These are phyloP conservation scores for Micropoecilia bifurca DNA, from an alignment of 2,797 vertebrate species.

Conservation along the genomic window DNA sequence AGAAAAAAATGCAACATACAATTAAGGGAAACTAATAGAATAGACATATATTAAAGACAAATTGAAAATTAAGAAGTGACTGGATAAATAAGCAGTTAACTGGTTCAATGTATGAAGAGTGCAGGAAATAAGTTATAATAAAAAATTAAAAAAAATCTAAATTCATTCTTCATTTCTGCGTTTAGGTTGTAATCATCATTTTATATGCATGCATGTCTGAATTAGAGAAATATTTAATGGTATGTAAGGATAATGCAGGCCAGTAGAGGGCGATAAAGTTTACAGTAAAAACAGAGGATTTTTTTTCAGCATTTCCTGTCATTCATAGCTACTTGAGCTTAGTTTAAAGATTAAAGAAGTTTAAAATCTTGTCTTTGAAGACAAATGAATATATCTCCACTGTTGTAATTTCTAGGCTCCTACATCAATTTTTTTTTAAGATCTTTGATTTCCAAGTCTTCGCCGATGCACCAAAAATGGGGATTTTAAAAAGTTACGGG, in stretches of 20 bases:
- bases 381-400: not conserved
- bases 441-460: not conserved
- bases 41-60: not conserved
- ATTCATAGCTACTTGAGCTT: not conserved
- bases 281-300: not conserved
- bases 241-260: not conserved
- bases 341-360: not conserved
- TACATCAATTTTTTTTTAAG: not conserved
- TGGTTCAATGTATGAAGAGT: not conserved
- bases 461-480: not conserved
- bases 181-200: not conserved
- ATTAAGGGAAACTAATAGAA: not conserved
- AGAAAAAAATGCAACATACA: not conserved
- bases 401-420: not conserved
- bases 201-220: too few species aligned
- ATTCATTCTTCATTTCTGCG: not conserved
- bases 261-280: not conserved
- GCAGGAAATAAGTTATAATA: not conserved
- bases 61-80: not conserved
- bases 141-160: too few species aligned
- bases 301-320: not conserved
- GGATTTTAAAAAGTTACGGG: not conserved
- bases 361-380: not conserved
- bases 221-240: not conserved
- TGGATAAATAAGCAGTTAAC: not conserved